These are phyloP conservation scores for Lamellibrachia luymesi DNA, from an alignment of 1,140 invertebrate species.

Conservation along the genomic window DNA sequence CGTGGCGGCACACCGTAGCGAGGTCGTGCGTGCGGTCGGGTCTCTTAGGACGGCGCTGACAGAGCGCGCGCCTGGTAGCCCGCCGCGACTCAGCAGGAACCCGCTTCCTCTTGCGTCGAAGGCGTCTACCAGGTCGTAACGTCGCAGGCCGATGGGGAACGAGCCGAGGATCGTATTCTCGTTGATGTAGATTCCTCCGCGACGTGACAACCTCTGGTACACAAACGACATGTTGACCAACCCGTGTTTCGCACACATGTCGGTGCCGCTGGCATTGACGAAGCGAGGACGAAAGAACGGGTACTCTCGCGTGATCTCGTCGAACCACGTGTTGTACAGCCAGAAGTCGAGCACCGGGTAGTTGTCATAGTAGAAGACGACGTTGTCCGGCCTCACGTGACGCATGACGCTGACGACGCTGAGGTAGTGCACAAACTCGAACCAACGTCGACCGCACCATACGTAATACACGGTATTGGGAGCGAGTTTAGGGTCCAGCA, in stretches of 20 bases:
- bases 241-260: neutral
- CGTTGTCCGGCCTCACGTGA: conserved; percentile 22
- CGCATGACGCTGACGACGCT: conserved; percentile 26
- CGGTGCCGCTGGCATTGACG: neutral
- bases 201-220: neutral
- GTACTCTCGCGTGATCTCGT: conserved; percentile 21
- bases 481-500: conserved; percentile 8
- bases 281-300: conserved; percentile 21
- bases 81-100: conserved; percentile 20
- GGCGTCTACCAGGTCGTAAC: conserved; percentile 18
- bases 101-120: neutral
- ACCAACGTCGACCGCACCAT: conserved; percentile 28
- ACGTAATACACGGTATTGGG: conserved; percentile 27
- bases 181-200: conserved; percentile 27
- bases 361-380: conserved; percentile 24
- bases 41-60: neutral
- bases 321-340: conserved; percentile 29
- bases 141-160: conserved; percentile 18
- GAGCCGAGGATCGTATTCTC: conserved; percentile 22
- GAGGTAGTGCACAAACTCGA: conserved; percentile 28
- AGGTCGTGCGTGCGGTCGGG: neutral
- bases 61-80: neutral
- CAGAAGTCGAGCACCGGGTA: conserved; percentile 25
- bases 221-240: conserved; percentile 17
- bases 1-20: conserved; percentile 1